Evolutionary conservation across 2,888 invertebrate genomes (phyloP), one percentile per base, ranked within the genome.

Genomic region (Tachina grossa): DNA sequence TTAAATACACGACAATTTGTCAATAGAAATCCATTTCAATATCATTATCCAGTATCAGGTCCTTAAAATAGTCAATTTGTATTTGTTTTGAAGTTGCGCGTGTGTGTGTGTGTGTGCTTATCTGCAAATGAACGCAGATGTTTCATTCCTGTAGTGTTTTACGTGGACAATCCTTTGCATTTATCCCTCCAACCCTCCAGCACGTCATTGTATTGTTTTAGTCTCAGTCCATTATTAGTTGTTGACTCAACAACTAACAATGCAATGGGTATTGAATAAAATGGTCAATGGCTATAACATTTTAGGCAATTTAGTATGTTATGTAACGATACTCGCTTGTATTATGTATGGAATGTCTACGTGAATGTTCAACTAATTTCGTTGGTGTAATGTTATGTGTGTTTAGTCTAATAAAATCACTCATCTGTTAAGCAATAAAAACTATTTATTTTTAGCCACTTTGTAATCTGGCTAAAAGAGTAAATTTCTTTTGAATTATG

Each of bases 371-470:
- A 41, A 39, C 16, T 16, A 5, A 47, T 31, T 13, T 39, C 31
- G 57, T 80, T 49, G 14, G 65, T 71, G 31, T 63, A 39, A 19
- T 16, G 13, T 13, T 77, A 41, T 57, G 31, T 71, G 69, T 16
- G 31, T 66, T 59, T 65, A 39, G 55, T 76, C 55, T 41, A 57
- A 77, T 63, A 80, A 85, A 85, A 76, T 83, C 79, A 80, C 61
- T 85, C 85, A 80, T 76, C 83, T 83, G 85, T 83, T 76, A 85
- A 85, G 83, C 80, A 85, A 85, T 85, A 85, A 85, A 85, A 85
- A 76, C 71, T 82, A 85, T 85, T 85, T 85, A 83, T 79, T 79
- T 78, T 83, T 65, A 83, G 83, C 83, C 79, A 85, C 79, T 85
- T 80, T 83, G 83, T 80, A 80, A 80, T 76, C 79, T 72, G 66